A percentile compares a stretch with the other conserved stretches of the same genome.
phyloP scores from a whole-genome alignment of 1,140 invertebrate species.

The Agrypnia vestita region DNA sequence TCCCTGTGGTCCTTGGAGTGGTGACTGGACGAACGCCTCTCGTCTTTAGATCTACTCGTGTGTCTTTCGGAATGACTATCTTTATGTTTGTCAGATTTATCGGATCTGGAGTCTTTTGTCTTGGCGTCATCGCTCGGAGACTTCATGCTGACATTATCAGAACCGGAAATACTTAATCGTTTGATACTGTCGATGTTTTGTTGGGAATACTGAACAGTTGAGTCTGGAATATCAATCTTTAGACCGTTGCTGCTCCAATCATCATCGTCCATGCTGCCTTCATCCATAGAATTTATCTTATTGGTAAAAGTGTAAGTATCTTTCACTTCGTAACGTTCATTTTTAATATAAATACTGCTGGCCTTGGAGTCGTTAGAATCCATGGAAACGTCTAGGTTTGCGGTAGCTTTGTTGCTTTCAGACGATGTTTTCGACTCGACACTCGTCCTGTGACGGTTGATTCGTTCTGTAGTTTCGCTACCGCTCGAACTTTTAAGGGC shows the following conservation, averaged over 20 bases:
- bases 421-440: slow-evolving; percentile 55
- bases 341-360: slow-evolving; percentile 55
- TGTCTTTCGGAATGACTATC: slow-evolving; percentile 65
- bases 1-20: slow-evolving; percentile 65
- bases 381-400: slow-evolving; percentile 42
- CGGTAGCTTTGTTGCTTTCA: slow-evolving; percentile 32
- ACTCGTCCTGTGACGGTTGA: slow-evolving; percentile 43
- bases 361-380: slow-evolving; percentile 54
- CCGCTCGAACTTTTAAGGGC: slow-evolving; percentile 42
- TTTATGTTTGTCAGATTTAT: slow-evolving; percentile 12
- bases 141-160: slow-evolving; percentile 44
- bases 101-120: neutral
- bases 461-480: slow-evolving; percentile 37
- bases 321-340: slow-evolving; percentile 43
- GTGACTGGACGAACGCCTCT: slow-evolving; percentile 65
- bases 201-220: slow-evolving; percentile 67
- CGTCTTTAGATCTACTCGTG: slow-evolving; percentile 65
- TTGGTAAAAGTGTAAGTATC: slow-evolving; percentile 52
- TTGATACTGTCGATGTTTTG: slow-evolving; percentile 60
- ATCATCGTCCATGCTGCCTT: slow-evolving; percentile 40
- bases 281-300: slow-evolving; percentile 37
- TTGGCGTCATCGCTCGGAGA: slow-evolving; percentile 37
- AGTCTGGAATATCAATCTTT: slow-evolving; percentile 63
- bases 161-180: slow-evolving; percentile 33
- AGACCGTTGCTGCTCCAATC: slow-evolving; percentile 41